Evolutionary conservation across 2,888 invertebrate species (phyloP).

Genomic region (Archips crataeganus): DNA sequence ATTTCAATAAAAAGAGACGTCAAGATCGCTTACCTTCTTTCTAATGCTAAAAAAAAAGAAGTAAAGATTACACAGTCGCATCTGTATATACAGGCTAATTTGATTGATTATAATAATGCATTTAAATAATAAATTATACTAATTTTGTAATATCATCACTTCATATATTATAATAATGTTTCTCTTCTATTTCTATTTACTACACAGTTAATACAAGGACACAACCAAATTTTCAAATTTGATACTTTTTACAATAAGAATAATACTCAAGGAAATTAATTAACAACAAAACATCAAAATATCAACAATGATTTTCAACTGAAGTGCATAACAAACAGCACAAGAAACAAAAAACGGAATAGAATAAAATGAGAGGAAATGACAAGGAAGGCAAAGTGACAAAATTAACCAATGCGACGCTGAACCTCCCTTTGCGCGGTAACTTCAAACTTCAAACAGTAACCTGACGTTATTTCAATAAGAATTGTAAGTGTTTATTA

Average conservation of each 20-base stretch:
- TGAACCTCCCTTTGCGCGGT: no score
- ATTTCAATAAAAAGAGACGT: not conserved
- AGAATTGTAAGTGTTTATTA: no score
- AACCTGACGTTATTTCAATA: no score
- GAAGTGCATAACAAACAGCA: slow-evolving; percentile 30
- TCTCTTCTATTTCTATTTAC: slow-evolving; percentile 1
- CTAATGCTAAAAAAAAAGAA: no score
- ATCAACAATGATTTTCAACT: slow-evolving; percentile 31
- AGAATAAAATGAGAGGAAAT: no score
- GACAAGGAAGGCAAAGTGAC: no score
- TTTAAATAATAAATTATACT: not conserved
- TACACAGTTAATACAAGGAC: slow-evolving; percentile 28
- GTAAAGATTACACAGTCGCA: not conserved
- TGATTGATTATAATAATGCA: not conserved
- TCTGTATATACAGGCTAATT: not conserved
- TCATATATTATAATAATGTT: not conserved
- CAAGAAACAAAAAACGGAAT: slow-evolving; percentile 20
- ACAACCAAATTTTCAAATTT: slow-evolving; percentile 29
- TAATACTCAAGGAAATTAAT: slow-evolving; percentile 18
- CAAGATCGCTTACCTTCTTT: not conserved
- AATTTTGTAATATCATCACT: slow-evolving; percentile 4
- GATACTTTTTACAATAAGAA: not conserved
- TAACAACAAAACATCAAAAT: slow-evolving; percentile 18
- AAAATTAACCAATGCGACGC: no score
- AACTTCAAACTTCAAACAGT: no score